Percentiles rank a stretch among this genome's conserved stretches.
phyloP scores from a whole-genome alignment of 2,797 vertebrate genomes.

The Bradypodion ventrale region DNA sequence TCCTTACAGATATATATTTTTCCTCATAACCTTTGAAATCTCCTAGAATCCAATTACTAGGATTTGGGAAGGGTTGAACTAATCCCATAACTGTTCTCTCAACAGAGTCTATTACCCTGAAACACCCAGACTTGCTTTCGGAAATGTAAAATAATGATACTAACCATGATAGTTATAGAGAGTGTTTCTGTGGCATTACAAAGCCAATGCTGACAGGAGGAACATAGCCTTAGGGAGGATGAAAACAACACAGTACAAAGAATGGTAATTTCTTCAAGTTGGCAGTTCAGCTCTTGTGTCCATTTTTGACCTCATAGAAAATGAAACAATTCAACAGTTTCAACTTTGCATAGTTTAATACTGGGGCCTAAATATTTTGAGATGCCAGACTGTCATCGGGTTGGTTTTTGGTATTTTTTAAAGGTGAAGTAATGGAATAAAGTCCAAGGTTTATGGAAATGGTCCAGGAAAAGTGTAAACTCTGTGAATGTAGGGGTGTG shows the following conservation, averaged over 20 bases:
- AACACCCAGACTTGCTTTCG: not conserved
- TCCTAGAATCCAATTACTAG: constrained; percentile 37
- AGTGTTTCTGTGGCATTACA: not conserved
- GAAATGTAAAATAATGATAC: constrained; percentile 30
- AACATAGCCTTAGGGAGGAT: constrained; percentile 21
- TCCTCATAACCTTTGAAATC: constrained; percentile 15
- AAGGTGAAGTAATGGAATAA: not conserved
- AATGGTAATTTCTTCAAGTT: not conserved
- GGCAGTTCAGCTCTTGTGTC: not conserved
- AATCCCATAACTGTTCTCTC: constrained; percentile 32
- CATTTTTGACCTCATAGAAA: constrained; percentile 1
- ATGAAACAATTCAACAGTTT: not conserved
- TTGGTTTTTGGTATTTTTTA: too few species aligned
- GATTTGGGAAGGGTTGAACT: constrained; percentile 26
- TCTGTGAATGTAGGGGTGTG: too few species aligned
- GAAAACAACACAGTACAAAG: constrained; percentile 4
- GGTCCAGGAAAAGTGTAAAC: not conserved
- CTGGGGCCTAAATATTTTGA: not conserved
- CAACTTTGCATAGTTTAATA: constrained; percentile 11
- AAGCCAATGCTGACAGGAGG: not conserved
- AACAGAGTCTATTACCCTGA: constrained; percentile 37
- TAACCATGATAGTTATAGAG: constrained; percentile 6
- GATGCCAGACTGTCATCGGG: not conserved
- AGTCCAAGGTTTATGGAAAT: not conserved
- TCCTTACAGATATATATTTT: not conserved